Conservation (phyloP, 2,113 vertebrate species). For the Alligator sinensis region DNA sequence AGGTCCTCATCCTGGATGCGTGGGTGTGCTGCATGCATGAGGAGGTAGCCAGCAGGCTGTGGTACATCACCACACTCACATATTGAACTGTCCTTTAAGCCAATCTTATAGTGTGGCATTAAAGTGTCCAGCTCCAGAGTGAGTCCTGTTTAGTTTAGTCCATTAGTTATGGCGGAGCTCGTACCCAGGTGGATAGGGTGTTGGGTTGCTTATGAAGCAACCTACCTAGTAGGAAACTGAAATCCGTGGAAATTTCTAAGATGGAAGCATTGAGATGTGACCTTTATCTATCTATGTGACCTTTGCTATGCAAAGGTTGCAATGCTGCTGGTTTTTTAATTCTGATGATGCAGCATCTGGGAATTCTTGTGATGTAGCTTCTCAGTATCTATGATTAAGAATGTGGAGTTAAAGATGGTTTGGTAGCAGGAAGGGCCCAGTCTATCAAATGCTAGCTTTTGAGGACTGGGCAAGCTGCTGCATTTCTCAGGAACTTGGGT, state of each 20-base stretch:
- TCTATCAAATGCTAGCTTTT: background rate
- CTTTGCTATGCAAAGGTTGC: background rate
- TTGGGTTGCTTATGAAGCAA: too few relatives aligned
- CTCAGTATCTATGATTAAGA: background rate
- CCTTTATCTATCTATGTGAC: background rate
- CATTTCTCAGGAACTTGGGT: background rate
- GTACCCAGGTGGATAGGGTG: background rate
- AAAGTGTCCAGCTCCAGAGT: too few relatives aligned
- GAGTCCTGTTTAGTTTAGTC: too few relatives aligned
- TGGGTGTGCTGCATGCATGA: too few relatives aligned
- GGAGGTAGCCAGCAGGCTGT: too few relatives aligned
- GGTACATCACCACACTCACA: too few relatives aligned
- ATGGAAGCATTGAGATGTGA: background rate
- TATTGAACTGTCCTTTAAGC: too few relatives aligned
- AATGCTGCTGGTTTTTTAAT: too few relatives aligned
- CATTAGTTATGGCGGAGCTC: background rate
- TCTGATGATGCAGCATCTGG: background rate
- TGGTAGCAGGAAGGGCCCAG: background rate
- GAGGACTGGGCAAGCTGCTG: background rate
- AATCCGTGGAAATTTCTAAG: background rate
- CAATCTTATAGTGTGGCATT: too few relatives aligned
- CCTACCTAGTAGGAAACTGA: background rate
- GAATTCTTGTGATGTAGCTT: too few relatives aligned
- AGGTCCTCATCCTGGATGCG: too few relatives aligned
- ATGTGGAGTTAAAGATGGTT: background rate